phyloP scores from a whole-genome alignment of 2,797 vertebrate species.

The Todus mexicanus region DNA sequence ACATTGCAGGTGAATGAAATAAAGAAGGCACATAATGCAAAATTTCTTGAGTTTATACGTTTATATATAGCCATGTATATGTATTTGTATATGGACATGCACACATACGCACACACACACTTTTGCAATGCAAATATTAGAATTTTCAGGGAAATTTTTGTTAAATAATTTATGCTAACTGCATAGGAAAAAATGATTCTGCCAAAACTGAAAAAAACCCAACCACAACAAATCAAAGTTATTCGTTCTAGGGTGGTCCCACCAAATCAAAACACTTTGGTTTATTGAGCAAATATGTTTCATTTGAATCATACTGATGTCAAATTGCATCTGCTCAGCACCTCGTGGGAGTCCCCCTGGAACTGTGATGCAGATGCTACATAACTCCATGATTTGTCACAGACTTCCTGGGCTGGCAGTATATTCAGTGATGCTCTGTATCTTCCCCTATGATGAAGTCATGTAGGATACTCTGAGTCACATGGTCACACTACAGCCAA shows the following conservation, averaged over 20 bases:
- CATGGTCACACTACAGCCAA: neutral
- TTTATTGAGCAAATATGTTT: conserved; percentile 39
- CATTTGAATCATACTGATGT: conserved; percentile 32
- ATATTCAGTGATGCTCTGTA: neutral
- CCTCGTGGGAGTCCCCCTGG: neutral
- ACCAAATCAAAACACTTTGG: conserved; percentile 15
- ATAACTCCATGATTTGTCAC: neutral
- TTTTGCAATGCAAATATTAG: neutral
- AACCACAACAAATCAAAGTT: neutral
- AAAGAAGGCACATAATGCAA: neutral
- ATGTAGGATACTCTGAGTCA: neutral
- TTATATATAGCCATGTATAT: neutral
- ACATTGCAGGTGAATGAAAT: neutral
- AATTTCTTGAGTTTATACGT: neutral
- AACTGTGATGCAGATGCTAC: conserved; percentile 23
- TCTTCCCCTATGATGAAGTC: neutral
- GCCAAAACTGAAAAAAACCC: neutral
- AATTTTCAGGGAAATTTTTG: neutral
- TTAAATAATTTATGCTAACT: neutral
- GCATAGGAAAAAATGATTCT: neutral
- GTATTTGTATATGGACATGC: neutral
- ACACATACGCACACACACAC: neutral
- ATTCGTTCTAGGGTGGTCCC: neutral
- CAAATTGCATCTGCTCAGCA: conserved; percentile 41
- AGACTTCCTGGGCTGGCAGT: neutral